Evolutionary conservation across 2,113 vertebrate species (phyloP), one percentile per base, ranked within the genome.

Genomic region (Tiliqua scincoides): DNA sequence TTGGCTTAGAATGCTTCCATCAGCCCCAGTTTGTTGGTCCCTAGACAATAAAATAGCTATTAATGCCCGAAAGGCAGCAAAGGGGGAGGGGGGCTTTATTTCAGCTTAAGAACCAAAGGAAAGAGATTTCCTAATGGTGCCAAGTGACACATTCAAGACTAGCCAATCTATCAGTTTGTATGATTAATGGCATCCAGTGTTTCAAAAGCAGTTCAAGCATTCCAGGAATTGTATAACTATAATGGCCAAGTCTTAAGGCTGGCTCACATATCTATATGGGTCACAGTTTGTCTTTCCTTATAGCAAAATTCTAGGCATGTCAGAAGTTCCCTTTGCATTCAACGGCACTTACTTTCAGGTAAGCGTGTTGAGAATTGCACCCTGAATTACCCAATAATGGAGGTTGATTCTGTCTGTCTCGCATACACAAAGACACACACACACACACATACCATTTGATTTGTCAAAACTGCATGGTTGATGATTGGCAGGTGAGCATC

Each of bases 21-120:
- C 88, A 86, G 89, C 40, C 54, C 57, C 40, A 18, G 27, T 48
- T 21, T 12, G 54, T 57, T 25, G 40, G 65, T 23, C 32, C 89
- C 93, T 81, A 88, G 93, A 93, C 91, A 94, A 93, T 86, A 93
- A 94, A 82, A 79, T 86, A 76, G 86, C 67, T 90, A 90, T 95
- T 93, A 93, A 91, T 91, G 89, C 89, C 92, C 90, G 92, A n/a
- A 25, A 62, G 37, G 18, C 2, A 20, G 75, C 8, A 86, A 17
- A 82, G 65, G 43, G 14, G 23, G 68, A 88, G 18, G 83, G 61
- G 43, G 80, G 54, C 89, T 76, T 82, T 85, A 43, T 75, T 91
- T 65, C 72, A n/a, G 0, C 27, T 59, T 14, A 0, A 7, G 37
- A 79, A 1, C 12, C 88, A 30, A 17, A 11, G 61, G 63, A 6